These are phyloP conservation scores for Agrypnia vestita DNA, from an alignment of 1,140 invertebrate genomes.

Conservation along the genomic window DNA sequence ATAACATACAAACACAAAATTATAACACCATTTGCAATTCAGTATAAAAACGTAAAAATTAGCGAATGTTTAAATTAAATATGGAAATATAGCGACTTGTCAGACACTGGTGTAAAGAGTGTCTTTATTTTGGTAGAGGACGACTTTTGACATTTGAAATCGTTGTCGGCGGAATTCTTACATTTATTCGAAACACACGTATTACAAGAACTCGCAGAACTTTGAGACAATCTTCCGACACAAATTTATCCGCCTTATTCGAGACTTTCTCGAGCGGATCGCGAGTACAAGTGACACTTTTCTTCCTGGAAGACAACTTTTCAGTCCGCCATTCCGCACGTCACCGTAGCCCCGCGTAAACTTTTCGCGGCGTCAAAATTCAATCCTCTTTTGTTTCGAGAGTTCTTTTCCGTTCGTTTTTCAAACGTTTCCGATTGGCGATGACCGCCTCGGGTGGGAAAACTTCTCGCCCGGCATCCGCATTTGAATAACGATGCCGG, in stretches of 20 bases:
- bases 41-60: not conserved
- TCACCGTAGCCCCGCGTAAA: slow-evolving; percentile 54
- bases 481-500: slow-evolving; percentile 44
- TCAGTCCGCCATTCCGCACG: slow-evolving; percentile 37
- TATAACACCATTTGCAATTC: slow-evolving; percentile 35
- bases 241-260: slow-evolving; percentile 48
- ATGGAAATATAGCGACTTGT: slow-evolving; percentile 10
- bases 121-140: slow-evolving; percentile 57
- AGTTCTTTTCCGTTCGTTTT: slow-evolving; percentile 51
- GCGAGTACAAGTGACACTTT: slow-evolving; percentile 55
- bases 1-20: slow-evolving; percentile 26
- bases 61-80: too few relatives aligned
- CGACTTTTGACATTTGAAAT: slow-evolving; percentile 47
- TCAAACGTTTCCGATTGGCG: slow-evolving; percentile 58
- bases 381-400: slow-evolving; percentile 42
- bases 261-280: slow-evolving; percentile 49
- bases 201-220: not conserved
- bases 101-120: slow-evolving; percentile 53
- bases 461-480: slow-evolving; percentile 42
- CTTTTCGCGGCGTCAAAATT: slow-evolving; percentile 9
- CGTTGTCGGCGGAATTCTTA: slow-evolving; percentile 6
- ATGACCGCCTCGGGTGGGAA: slow-evolving; percentile 49
- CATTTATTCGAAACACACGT: not conserved
- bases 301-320: slow-evolving; percentile 52
- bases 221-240: not conserved